Conservation (phyloP, 2,888 invertebrate species). For the Pteria penguin region DNA sequence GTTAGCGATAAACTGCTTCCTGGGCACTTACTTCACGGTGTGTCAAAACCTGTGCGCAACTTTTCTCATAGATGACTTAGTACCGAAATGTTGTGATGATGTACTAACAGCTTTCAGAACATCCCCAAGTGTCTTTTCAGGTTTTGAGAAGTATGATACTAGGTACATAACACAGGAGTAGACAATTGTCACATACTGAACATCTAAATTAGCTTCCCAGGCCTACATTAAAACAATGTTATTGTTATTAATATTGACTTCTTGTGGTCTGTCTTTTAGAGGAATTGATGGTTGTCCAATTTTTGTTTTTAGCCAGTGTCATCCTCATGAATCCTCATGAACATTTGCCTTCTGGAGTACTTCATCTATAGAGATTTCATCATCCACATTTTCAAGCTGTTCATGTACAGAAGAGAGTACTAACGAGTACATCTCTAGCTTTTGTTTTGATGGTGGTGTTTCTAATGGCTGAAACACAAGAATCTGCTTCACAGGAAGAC, state of each 20-base stretch:
- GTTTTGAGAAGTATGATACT: constrained; percentile 50
- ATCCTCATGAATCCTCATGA: not conserved
- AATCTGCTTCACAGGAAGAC: not conserved
- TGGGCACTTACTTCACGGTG: constrained; percentile 54
- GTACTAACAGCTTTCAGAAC: constrained; percentile 37
- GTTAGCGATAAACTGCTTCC: constrained; percentile 52
- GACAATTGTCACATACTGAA: constrained; percentile 49
- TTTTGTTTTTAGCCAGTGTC: constrained; percentile 1
- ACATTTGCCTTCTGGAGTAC: not conserved
- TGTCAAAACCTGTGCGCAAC: constrained; percentile 44
- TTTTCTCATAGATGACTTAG: constrained; percentile 25
- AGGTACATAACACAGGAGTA: constrained; percentile 51
- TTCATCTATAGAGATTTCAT: not conserved
- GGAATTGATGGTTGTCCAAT: constrained; percentile 19
- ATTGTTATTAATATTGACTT: constrained; percentile 16
- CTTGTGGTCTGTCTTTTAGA: not conserved
- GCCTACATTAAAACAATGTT: constrained; percentile 8
- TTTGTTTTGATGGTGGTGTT: constrained; percentile 2
- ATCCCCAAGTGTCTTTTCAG: constrained; percentile 42
- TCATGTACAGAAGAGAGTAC: not conserved
- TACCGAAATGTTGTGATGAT: constrained; percentile 30
- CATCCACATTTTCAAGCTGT: not conserved
- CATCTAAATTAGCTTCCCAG: constrained; percentile 50
- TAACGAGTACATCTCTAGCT: not conserved
- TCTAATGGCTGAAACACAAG: constrained; percentile 7